Percentiles rank a stretch among this genome's conserved stretches.
These are phyloP conservation scores for Tragelaphus imberbis DNA, from an alignment of 2,113 vertebrate species.

Conservation along the genomic window DNA sequence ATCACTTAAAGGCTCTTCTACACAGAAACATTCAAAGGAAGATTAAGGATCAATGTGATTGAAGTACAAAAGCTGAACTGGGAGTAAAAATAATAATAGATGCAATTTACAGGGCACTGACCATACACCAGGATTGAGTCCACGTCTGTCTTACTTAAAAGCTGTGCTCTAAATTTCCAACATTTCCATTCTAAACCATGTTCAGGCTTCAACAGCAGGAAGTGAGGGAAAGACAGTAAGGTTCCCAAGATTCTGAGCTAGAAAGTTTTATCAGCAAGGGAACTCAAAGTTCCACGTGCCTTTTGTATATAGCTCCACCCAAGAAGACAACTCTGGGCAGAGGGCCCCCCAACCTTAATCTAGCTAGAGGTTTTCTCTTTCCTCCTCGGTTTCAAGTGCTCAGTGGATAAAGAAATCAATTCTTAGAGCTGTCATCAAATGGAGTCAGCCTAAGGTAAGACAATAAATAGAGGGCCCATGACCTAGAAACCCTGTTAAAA, in stretches of 20 bases:
- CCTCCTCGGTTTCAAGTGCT: neutral
- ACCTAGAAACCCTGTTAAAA: neutral
- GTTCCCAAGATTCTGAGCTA: neutral
- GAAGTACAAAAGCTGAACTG: conserved; percentile 26
- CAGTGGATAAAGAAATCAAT: conserved; percentile 29
- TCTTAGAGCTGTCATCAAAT: conserved; percentile 6
- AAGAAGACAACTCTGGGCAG: neutral
- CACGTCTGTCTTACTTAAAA: neutral
- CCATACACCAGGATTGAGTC: neutral
- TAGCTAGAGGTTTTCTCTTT: conserved; percentile 9
- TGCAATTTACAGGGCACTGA: neutral
- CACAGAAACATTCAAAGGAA: conserved; percentile 35
- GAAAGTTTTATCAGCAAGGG: neutral
- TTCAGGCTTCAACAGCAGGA: neutral
- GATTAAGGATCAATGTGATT: conserved; percentile 47
- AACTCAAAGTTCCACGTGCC: neutral
- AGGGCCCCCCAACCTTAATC: neutral
- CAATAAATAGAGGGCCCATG: conserved; percentile 4
- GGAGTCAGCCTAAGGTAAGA: conserved; percentile 20
- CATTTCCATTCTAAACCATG: neutral
- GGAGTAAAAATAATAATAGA: conserved; percentile 29
- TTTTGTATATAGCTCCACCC: neutral
- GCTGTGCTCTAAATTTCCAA: neutral
- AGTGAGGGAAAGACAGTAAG: neutral
- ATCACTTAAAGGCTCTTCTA: conserved; percentile 41